Evolutionary conservation across 1,140 invertebrate species (phyloP), one percentile per base, ranked within the genome.

Genomic region (Drosophila sp.): DNA sequence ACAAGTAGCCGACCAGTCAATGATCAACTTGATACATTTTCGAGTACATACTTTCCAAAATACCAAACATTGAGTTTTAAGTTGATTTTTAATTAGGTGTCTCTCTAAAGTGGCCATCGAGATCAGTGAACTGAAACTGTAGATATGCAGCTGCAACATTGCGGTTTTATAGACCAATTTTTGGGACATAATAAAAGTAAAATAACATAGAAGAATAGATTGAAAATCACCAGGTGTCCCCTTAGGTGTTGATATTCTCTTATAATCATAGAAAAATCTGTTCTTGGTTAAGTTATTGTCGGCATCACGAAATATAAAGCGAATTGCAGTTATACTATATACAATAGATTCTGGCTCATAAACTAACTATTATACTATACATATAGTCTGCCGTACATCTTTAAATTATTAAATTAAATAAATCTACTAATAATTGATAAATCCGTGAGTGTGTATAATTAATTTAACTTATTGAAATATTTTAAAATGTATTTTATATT

Each of bases 1-100:
- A 89, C 83, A 89, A 79, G 72, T 72, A 59, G 63, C 82, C 70
- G 63, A 56, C 21, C 58, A 74, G 45, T 50, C 34, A 57, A 58
- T 41, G 58, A 18, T 4, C n/a, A 46, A 54, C 29, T 69, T 43
- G 41, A 51, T 16, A 34, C 29, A 29, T 36, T 18, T 53, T 38
- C 48, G 50, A 48, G 36, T 50, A 41, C 50, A 56, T 69, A 41
- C 50, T 61, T 69, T 73, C 50, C 34, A 69, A 69, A 73, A 62
- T 14, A 16, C 40, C 48, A 74, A 41, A 45, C 40, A 18, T 16
- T n/a, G 16, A 57, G 13, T 36, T 69, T 56, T 7, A 7, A 38
- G 4, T 51, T 43, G 9, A n/a, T 59, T 72, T 78, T 78, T 78
- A 76, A 76, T 83, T 76, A 80, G 62, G 45, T 67, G 54, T 21